Evolutionary conservation across 2,888 invertebrate species (phyloP), one percentile per base, ranked within the genome.

Genomic region (Ormyrus pomaceus): DNA sequence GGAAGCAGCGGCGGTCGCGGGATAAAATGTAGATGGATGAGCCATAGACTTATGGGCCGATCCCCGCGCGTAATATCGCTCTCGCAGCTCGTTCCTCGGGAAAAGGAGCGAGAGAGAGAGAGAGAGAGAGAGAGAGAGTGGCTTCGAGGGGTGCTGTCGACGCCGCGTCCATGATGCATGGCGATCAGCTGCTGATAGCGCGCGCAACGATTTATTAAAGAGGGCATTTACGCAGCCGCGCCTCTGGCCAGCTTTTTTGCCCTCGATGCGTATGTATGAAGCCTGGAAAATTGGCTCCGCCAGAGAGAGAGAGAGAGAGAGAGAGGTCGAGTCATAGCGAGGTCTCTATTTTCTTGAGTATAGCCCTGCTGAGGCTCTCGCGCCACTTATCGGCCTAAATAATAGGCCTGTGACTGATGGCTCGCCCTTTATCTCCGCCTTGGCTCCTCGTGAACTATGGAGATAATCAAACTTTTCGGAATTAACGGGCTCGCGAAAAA

Each of bases 11-110:
- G 7, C 13, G 66, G 72, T 82, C 81, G 78, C 80, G 84, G 88
- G 87, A 90, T 89, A 88, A 90, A 90, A 89, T 89, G 88, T 87
- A 87, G 89, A 90, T 89, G 88, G 89, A 89, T 89, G 90, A 89
- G 88, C 88, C 86, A 87, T 87, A 87, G 89, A 90, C 90, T 89
- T 90, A 90, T 89, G 86, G 34, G 77, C 86, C 86, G 86, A 88
- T 86, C 88, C 88, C 86, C 84, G 34, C 34, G 34, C 34, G 89
- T 89, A 89, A 90, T 90, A 89, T 89, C 88, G 34, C 34, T 34
- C 34, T 34, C 34, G 34, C 34, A 13, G 13, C 34, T 34, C 34
- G 86, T 86, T 81, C 73, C 79, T 82, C 77, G 55, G 46, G 83
- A 83, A 84, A 73, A 80, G 82, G 82, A 81, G 80, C 13, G 51